A percentile compares a stretch with the other conserved stretches of the same genome.
Conservation (phyloP, 2,888 invertebrate genomes). For the Heliconius aoede region DNA sequence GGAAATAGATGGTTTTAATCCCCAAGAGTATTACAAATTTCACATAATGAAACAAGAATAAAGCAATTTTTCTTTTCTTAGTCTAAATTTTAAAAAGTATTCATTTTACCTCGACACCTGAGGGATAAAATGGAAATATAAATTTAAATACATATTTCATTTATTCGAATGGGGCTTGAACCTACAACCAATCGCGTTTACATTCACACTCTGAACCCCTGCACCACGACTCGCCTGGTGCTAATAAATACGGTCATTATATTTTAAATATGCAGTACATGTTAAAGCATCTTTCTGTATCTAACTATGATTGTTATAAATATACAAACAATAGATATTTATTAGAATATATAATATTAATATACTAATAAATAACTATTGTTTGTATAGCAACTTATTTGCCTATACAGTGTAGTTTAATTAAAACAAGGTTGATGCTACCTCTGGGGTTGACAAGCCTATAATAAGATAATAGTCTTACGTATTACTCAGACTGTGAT, state of each 20-base stretch:
- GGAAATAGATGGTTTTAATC: background rate
- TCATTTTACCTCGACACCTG: too few relatives aligned
- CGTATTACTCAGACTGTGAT: constrained; percentile 10
- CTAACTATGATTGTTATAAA: background rate
- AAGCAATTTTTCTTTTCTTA: background rate
- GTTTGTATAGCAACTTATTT: constrained; percentile 8
- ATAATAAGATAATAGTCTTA: constrained; percentile 25
- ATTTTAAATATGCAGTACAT: background rate
- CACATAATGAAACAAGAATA: background rate
- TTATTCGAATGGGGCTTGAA: too few relatives aligned
- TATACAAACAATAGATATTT: background rate
- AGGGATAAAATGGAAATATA: too few relatives aligned
- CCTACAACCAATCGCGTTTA: too few relatives aligned
- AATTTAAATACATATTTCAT: too few relatives aligned
- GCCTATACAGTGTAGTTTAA: constrained; percentile 19
- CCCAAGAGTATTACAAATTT: background rate
- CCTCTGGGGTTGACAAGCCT: constrained; percentile 16
- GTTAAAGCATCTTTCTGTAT: background rate
- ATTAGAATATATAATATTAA: constrained; percentile 2
- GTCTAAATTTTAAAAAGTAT: too few relatives aligned
- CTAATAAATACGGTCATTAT: too few relatives aligned
- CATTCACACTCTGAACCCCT: too few relatives aligned
- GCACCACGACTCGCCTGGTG: too few relatives aligned
- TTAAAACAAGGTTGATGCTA: constrained; percentile 25
- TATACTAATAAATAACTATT: too few relatives aligned